Evolutionary conservation across 2,888 invertebrate species (phyloP), one percentile per base, ranked within the genome.

Genomic region (Polyommatus icarus): DNA sequence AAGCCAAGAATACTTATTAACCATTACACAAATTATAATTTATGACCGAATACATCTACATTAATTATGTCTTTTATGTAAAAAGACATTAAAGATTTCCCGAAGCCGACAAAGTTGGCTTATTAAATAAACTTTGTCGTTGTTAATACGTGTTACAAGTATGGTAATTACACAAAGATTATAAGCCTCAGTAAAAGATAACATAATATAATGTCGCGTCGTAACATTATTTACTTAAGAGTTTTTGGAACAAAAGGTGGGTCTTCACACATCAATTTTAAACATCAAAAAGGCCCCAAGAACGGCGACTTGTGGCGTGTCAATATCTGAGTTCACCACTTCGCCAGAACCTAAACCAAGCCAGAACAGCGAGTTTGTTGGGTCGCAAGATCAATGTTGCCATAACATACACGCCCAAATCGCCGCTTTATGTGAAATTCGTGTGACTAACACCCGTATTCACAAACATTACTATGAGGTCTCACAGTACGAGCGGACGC

Each of bases 21-120:
- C 72, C 72, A 40, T 72, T 72, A 72, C 72, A 72, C 20, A 40
- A 72, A 72, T 72, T 72, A 72, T 72, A 72, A 72, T 72, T 72
- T 72, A 72, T 20, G n/a, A 72, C 72, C 20, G 72, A 36, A 72
- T 72, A 72, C 72, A 40, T 40, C 40, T 72, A 40, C 72, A 72
- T 72, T 72, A n/a, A 72, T 72, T 71, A 36, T 36, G 8, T 18
- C 18, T 36, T 72, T 72, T n/a, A 71, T 71, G 40, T 67, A 15
- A 29, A 18, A 67, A 67, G 29, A 67, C 67, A 67, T 67, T 67
- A 67, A 67, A 67, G 67, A 67, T 32, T 32, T 15, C 29, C 29
- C 15, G 29, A 67, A 61, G 61, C 12, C 67, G 67, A 67, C 67
- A 67, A 67, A 67, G 5, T 67, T 32, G 2, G 18, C 29, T 67